Conservation (phyloP, 2,797 vertebrate species). For the Loriculus beryllinus region DNA sequence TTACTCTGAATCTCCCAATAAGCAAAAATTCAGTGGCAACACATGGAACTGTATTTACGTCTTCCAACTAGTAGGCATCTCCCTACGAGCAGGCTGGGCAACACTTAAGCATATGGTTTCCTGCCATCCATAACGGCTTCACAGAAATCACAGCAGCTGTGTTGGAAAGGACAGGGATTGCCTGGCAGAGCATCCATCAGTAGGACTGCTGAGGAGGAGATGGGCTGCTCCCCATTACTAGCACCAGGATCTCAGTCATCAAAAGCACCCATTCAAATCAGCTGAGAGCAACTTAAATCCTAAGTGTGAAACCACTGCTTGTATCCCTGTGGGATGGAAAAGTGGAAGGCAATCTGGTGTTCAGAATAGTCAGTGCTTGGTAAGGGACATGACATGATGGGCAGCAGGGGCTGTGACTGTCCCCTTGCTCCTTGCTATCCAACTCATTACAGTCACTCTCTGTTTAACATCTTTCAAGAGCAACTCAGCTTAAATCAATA, state of each 20-base stretch:
- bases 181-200: not conserved
- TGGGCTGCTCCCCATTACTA: not conserved
- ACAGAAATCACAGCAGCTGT: conserved; percentile 24
- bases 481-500: not conserved
- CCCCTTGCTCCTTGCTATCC: fast-evolving
- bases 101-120: conserved; percentile 40
- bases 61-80: not conserved
- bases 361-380: not conserved
- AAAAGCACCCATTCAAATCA: not conserved
- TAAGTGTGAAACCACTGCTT: not conserved
- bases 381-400: not conserved
- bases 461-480: not conserved
- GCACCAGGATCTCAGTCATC: not conserved
- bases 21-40: not conserved
- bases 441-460: fast-evolving
- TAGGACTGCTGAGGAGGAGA: not conserved
- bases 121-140: not conserved
- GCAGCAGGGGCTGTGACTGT: not conserved
- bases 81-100: not conserved
- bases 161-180: not conserved
- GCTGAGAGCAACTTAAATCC: not conserved
- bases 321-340: not conserved
- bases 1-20: conserved; percentile 9
- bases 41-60: not conserved
- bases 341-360: not conserved